Evolutionary conservation across 2,888 invertebrate species (phyloP).

Genomic region (Acanthosoma haemorrhoidale): DNA sequence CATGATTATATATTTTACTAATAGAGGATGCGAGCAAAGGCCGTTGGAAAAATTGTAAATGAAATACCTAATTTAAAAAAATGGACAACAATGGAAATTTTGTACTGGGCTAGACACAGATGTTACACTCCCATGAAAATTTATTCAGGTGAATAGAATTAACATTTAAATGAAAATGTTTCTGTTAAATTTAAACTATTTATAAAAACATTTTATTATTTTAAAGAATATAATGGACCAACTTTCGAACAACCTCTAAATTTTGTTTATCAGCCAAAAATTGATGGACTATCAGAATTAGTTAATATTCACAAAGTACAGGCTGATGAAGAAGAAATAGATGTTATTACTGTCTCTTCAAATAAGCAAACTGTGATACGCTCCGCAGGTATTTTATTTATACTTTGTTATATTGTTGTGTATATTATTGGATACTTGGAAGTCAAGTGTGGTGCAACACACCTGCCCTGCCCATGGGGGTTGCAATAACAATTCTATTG

Average conservation of each 20-base stretch:
- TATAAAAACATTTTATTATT: background rate
- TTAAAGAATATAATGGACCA: background rate
- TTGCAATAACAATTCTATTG: no score
- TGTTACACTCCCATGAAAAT: conserved; percentile 18
- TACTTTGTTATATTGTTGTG: no score
- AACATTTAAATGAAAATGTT: background rate
- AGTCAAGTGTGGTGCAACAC: no score
- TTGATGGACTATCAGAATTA: background rate
- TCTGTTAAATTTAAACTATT: background rate
- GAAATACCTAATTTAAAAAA: background rate
- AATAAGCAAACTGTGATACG: no score
- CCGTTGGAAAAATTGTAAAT: conserved; percentile 42
- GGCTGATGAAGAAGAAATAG: background rate
- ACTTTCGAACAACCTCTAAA: background rate
- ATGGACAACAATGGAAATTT: conserved; percentile 25
- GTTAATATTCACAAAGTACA: background rate
- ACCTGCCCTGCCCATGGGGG: no score
- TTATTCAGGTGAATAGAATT: background rate
- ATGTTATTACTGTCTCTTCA: background rate
- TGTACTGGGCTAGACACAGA: conserved; percentile 22
- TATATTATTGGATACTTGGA: no score
- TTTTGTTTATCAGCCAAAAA: background rate
- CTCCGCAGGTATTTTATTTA: no score
- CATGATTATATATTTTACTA: conserved; percentile 39
- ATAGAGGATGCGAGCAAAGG: conserved; percentile 55